Evolutionary conservation across 2,113 vertebrate species (phyloP), one percentile per base, ranked within the genome.

Genomic region (Nesoenas mayeri): DNA sequence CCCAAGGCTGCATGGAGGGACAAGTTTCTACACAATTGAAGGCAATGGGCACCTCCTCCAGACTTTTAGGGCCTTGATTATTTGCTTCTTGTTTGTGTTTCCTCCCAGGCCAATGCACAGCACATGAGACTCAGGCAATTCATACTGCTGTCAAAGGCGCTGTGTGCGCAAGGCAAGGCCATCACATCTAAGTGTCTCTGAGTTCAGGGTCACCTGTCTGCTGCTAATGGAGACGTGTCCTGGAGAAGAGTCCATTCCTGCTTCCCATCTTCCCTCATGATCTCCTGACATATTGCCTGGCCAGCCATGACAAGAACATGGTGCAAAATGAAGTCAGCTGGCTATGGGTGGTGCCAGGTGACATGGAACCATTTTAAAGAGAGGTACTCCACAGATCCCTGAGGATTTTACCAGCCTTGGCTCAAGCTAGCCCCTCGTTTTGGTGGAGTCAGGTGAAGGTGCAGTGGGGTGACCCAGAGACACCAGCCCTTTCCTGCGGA

Each of bases 11-110:
- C 64, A 67, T 34, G 40, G 29, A 74, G 56, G 61, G 87, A 78
- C 51, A 51, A 36, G 32, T 72, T 83, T 94, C 79, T 90, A 62
- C 75, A 91, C 92, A 95, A 64, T 9, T 69, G 81, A 84, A 72
- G 77, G 82, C 89, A 95, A 86, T 53, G 81, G 47, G 32, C 61
- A 48, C 42, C 65, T 84, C 78, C 84, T 72, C 44, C 50, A 88
- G 53, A 31, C 87, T 93, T 85, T 62, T 79, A 93, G 91, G 95
- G 44, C 73, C 65, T 64, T 72, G 4, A 65, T 94, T 82, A 79
- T 93, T 84, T 94, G 34, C 70, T 88, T 87, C 50, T 88, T 89
- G 67, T 82, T 96, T 93, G 8, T 74, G 56, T 87, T 92, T 91
- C 79, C 85, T 89, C 79, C 79, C 74, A 79, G 44, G 71, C 60